Base-by-base conservation (phyloP, 2,888 invertebrate species). In the Chrysolina oricalcia region DNA sequence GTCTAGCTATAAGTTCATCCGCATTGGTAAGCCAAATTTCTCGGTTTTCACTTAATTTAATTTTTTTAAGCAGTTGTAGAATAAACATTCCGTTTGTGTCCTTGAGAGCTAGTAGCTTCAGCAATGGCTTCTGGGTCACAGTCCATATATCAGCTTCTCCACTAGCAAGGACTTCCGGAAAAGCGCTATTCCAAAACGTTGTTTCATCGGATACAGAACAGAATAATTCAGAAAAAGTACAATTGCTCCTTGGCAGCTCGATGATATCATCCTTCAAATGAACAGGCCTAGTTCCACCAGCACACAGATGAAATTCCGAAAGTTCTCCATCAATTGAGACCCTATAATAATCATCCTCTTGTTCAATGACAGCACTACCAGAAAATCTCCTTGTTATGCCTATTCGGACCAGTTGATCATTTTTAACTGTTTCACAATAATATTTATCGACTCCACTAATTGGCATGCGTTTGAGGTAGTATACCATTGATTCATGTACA, bases 91-190 rank as follows among this genome's bases (percentile, higher is more conserved):
- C n/a, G 1, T 10, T 9, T 2, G 15, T 3, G 10, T 59, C 27
- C 2, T 59, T 23, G 13, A 59, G 15, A n/a, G 11, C 17, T 27
- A 59, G 1, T n/a, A 59, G 10, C 17, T 59, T 27, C 15, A 59
- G 13, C 23, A 11, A 1, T 4, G 27, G 59, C 15, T 27, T 13
- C 6, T 10, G n/a, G 11, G 2, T n/a, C 59, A 59, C 13, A 59
- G 35, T 27, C 59, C 59, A 59, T 27, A 59, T 27, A n/a, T 59
- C 27, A 15, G 27, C 59, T 59, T 59, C 8, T 9, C 27, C 59
- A 23, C n/a, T 10, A 6, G 59, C 23, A 9, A 27, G 13, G 1
- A 59, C 27, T 59, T 27, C 27, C 15, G 35, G 35, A 5, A 23
- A 15, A 35, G 10, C 8, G 9, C 15, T 59, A 27, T 27, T 27